Evolutionary conservation across 2,888 invertebrate species (phyloP).

Genomic region (Trissonchulus sp.): DNA sequence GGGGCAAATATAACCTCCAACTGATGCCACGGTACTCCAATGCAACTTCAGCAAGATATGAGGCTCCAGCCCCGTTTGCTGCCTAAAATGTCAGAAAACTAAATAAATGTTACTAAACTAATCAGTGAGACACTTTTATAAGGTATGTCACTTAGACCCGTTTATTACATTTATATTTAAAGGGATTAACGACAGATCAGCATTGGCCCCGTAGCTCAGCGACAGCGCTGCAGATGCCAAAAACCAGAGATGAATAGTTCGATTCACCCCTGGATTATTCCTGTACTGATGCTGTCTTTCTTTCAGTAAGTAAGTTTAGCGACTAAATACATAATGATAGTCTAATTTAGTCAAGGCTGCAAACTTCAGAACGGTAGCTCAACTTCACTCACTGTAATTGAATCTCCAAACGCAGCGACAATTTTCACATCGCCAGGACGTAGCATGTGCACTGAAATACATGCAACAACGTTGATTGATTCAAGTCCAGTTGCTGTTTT

Average conservation of each 20-base stretch:
- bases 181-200: too few species aligned
- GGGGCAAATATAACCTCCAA: background rate
- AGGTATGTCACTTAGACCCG: too few species aligned
- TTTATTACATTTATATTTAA: too few species aligned
- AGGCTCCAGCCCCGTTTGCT: constrained; percentile 25
- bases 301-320: background rate
- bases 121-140: background rate
- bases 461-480: too few species aligned
- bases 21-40: constrained; percentile 24
- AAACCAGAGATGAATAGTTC: too few species aligned
- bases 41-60: background rate
- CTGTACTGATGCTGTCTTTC: too few species aligned
- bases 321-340: background rate
- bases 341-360: too few species aligned
- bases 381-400: constrained; percentile 6
- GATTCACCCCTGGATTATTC: too few species aligned
- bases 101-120: background rate
- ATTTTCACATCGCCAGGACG: constrained; percentile 17
- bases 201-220: too few species aligned
- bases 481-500: too few species aligned
- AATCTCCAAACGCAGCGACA: constrained; percentile 25
- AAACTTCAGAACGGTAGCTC: too few species aligned
- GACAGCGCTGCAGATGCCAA: too few species aligned
- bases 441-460: constrained; percentile 12
- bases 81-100: constrained; percentile 8